phyloP scores from a whole-genome alignment of 2,797 vertebrate species.

The Poeciliopsis paucimaculata region DNA sequence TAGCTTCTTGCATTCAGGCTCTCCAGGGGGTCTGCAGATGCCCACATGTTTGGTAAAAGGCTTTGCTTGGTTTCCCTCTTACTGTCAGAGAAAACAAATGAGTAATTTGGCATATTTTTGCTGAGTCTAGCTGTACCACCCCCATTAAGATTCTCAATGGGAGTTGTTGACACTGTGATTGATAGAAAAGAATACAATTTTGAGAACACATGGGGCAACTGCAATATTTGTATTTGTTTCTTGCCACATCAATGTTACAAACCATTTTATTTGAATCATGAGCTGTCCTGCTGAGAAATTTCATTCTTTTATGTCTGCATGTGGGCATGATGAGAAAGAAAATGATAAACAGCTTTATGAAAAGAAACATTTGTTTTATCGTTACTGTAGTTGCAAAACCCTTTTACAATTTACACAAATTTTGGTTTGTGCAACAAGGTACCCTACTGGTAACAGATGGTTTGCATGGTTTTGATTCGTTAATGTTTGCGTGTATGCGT shows the following conservation, averaged over 20 bases:
- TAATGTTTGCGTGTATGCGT: neutral
- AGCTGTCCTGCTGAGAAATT: neutral
- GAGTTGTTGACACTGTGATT: constrained; percentile 17
- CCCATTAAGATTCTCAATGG: constrained; percentile 34
- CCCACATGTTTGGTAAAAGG: constrained; percentile 63
- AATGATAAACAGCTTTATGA: neutral
- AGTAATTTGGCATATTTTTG: constrained; percentile 60
- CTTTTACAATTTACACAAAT: neutral
- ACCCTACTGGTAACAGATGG: neutral
- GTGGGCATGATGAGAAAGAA: neutral
- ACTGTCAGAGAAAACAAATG: constrained; percentile 62
- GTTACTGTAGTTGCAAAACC: neutral
- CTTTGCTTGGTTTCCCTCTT: constrained; percentile 48
- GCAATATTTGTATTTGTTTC: neutral
- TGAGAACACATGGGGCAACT: neutral
- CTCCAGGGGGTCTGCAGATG: constrained; percentile 50
- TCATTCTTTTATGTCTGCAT: neutral
- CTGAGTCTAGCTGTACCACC: constrained; percentile 39
- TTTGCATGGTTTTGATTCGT: neutral
- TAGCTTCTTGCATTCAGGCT: constrained; percentile 42
- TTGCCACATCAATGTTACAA: neutral
- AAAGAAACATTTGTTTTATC: neutral
- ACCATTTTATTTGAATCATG: neutral
- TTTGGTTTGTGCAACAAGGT: neutral
- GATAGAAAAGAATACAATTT: neutral